A percentile compares a stretch with the other conserved stretches of the same genome.
Conservation (phyloP, 2,113 vertebrate genomes). For the Gymnarchus niloticus region DNA sequence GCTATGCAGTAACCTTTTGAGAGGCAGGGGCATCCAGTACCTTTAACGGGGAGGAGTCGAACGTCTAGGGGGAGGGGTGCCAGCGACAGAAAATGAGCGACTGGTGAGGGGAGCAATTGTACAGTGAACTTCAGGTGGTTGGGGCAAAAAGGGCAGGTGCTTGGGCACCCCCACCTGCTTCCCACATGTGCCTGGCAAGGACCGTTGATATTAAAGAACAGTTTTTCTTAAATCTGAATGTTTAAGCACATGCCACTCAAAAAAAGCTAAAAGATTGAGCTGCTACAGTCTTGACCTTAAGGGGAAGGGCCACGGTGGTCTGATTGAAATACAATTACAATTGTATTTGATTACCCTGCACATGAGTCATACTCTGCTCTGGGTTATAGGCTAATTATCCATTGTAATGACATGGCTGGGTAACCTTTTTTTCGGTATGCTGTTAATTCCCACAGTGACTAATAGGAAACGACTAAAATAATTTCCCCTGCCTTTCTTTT, state of each 20-base stretch:
- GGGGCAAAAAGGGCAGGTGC: no score
- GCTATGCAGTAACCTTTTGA: no score
- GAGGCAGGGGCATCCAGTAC: no score
- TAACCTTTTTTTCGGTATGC: slow-evolving; percentile 25
- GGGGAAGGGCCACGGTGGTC: neutral
- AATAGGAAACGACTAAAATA: neutral
- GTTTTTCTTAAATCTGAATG: neutral
- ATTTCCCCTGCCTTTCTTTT: neutral
- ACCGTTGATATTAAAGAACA: neutral
- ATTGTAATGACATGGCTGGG: slow-evolving; percentile 50
- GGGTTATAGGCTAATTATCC: slow-evolving; percentile 46
- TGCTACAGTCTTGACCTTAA: neutral
- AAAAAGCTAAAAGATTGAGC: neutral
- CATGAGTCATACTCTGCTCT: slow-evolving; percentile 34
- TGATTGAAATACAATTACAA: neutral
- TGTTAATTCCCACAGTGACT: neutral
- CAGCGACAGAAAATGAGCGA: no score
- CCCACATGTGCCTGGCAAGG: no score
- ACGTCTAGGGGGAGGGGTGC: no score
- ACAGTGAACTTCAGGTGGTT: no score
- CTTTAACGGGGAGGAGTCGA: no score
- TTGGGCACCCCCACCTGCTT: no score
- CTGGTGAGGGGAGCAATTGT: no score
- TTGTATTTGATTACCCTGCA: slow-evolving; percentile 17
- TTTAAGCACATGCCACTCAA: neutral